Evolutionary conservation across 2,113 vertebrate species (phyloP), one percentile per base, ranked within the genome.

Genomic region (Pterocles gutturalis): DNA sequence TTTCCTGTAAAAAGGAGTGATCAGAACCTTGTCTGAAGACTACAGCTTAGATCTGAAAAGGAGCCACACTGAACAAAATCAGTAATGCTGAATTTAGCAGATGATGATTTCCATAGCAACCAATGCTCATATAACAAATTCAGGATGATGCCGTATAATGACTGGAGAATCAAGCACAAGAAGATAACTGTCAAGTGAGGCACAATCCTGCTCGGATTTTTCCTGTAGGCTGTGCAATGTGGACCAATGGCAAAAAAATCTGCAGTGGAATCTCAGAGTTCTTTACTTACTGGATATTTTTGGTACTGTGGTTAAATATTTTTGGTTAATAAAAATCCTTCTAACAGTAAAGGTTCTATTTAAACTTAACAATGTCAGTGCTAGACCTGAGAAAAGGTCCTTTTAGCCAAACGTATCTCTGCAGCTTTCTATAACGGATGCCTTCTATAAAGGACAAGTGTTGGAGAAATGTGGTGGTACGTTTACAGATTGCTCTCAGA

Each of bases 81-180:
- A 87, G 54, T 88, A 93, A 65, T 25, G 72, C 38, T 66, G 77
- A 89, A 89, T 96, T 92, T 92, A 94, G 92, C 10, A 79, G 55
- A 64, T 77, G 31, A 72, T 83, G 36, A 89, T 97, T 95, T 94
- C 95, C 93, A 90, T 94, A 93, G 96, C 91, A 97, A 96, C 97
- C 43, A 87, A 2, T 55, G 57, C 34, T 94, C 18, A 46, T 83
- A 70, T 78, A 66, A 71, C 38, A 71, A 93, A 81, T 86, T 81
- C 69, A 85, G 61, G 41, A 84, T 82, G 49, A n/a, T 75, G 51
- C 5, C 2, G 3, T 79, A 10, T 83, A 93, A 67, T 69, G 80
- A 82, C 46, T 90, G 62, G 45, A 87, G 53, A 92, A 71, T 87
- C 20, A 62, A 79, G 31, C 75, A 78, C 16, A 45, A 49, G 38